These are phyloP conservation scores for Meliscaeva auricollis DNA, from an alignment of 2,888 invertebrate species.

Conservation along the genomic window DNA sequence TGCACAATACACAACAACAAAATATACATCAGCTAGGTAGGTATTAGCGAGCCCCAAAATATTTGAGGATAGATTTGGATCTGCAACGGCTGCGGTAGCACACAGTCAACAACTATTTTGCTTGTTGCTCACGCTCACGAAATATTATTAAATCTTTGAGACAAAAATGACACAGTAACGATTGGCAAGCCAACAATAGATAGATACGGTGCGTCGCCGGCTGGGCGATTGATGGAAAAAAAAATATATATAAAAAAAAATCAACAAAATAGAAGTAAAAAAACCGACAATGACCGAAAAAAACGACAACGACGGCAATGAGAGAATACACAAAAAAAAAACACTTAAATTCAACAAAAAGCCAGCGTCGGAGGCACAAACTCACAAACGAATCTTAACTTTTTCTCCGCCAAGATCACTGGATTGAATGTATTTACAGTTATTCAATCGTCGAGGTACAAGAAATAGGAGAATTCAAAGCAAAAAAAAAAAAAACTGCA, in stretches of 20 bases:
- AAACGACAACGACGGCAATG: conserved; percentile 20
- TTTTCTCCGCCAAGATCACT: conserved; percentile 38
- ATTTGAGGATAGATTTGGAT: conserved; percentile 34
- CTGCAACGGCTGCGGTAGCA: conserved; percentile 9
- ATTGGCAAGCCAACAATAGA: conserved; percentile 40
- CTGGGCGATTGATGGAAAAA: conserved; percentile 31
- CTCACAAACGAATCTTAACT: conserved; percentile 41
- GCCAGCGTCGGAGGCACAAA: conserved; percentile 21
- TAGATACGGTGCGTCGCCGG: conserved; percentile 48
- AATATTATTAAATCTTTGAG: conserved; percentile 25
- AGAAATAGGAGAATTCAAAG: conserved; percentile 21
- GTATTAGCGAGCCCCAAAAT: neutral
- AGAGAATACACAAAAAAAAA: conserved; percentile 34
- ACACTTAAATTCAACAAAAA: conserved; percentile 31
- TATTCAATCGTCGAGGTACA: neutral
- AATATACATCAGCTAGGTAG: conserved; percentile 12
- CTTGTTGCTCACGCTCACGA: neutral
- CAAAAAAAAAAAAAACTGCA: conserved; percentile 15
- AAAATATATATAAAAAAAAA: no score
- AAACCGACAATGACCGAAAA: conserved; percentile 3
- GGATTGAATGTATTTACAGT: neutral
- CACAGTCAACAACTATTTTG: conserved; percentile 16
- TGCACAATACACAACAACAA: conserved; percentile 52
- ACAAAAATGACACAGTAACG: conserved; percentile 51
- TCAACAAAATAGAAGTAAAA: conserved; percentile 23